These are phyloP conservation scores for Pithys albifrons DNA, from an alignment of 2,113 vertebrate genomes.

Conservation along the genomic window DNA sequence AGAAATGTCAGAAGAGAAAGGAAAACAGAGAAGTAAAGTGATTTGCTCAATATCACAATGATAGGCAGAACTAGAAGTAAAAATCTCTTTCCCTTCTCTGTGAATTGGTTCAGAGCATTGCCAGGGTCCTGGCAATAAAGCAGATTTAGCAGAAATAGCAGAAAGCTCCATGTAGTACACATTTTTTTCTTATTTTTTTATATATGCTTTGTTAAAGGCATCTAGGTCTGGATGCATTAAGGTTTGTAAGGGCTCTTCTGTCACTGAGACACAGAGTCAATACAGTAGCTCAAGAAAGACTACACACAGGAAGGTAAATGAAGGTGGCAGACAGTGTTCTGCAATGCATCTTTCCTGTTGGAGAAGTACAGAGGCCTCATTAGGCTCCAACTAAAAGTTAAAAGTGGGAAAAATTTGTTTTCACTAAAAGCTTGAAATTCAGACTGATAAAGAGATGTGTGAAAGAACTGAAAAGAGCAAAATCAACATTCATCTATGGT, in stretches of 20 bases:
- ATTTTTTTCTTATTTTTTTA: neutral
- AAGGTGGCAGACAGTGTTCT: neutral
- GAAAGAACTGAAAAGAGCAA: neutral
- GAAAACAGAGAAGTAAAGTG: neutral
- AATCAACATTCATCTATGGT: neutral
- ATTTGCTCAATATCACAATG: neutral
- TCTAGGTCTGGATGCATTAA: neutral
- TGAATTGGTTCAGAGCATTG: neutral
- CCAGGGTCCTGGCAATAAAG: neutral
- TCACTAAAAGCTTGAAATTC: constrained; percentile 34
- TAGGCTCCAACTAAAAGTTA: neutral
- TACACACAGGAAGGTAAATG: neutral
- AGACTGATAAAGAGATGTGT: neutral
- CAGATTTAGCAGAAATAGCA: neutral
- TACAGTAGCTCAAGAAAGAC: neutral
- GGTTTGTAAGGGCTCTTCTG: neutral
- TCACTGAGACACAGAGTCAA: neutral
- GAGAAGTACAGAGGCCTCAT: neutral
- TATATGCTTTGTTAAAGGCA: neutral
- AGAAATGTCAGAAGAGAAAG: neutral
- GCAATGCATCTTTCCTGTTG: neutral
- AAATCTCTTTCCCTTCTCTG: neutral
- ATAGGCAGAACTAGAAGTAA: neutral
- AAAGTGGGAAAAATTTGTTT: neutral
- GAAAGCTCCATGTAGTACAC: neutral